A percentile compares a stretch with the other conserved stretches of the same genome.
Conservation (phyloP, 1,140 invertebrate genomes). For the Theocolax elegans region DNA sequence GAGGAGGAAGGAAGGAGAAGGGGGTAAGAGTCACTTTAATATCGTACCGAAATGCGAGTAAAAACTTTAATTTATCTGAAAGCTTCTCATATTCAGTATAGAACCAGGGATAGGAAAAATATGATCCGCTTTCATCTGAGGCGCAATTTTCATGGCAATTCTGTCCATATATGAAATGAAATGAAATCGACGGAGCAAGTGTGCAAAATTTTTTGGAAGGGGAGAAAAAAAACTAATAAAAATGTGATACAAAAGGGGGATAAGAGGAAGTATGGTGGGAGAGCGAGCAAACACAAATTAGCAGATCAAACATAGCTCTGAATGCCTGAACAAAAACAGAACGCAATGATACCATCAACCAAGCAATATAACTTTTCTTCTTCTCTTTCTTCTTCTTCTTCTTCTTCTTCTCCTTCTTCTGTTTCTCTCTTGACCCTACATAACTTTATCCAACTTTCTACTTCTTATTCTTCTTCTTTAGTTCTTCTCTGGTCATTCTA, state of each 20-base stretch:
- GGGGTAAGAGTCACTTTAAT: background rate
- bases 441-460: background rate
- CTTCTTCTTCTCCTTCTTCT: too few species aligned
- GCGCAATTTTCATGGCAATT: conserved; percentile 13
- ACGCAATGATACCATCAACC: background rate
- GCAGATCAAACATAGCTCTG: conserved; percentile 43
- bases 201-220: conserved; percentile 7
- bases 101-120: conserved; percentile 5
- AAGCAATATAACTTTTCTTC: background rate
- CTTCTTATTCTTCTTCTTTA: too few species aligned
- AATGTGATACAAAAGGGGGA: background rate
- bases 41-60: background rate
- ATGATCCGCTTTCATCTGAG: conserved; percentile 4
- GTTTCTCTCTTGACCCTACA: background rate
- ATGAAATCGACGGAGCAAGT: conserved; percentile 17
- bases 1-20: background rate
- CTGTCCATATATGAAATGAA: conserved; percentile 8
- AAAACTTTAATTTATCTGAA: conserved; percentile 33
- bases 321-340: conserved; percentile 25
- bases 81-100: background rate
- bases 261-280: conserved; percentile 6
- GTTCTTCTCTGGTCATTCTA: too few species aligned
- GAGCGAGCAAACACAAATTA: conserved; percentile 47
- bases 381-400: background rate
- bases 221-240: background rate